phyloP scores from a whole-genome alignment of 2,797 vertebrate genomes.

The Sciurus vulgaris region DNA sequence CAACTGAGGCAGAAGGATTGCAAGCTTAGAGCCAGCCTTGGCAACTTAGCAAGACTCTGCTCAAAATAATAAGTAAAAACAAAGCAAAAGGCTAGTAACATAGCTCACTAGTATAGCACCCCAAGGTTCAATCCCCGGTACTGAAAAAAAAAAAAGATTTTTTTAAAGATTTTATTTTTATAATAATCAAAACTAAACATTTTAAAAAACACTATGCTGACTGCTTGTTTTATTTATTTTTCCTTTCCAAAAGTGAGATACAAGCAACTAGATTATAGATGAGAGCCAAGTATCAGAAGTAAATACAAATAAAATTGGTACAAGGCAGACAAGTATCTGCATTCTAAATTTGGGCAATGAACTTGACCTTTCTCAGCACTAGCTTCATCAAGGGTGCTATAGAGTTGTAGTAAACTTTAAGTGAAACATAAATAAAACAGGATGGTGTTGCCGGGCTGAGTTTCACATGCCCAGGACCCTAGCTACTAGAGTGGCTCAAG shows the following conservation, averaged over 20 bases:
- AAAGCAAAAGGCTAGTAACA: not conserved
- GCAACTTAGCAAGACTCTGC: not conserved
- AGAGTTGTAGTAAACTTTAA: not conserved
- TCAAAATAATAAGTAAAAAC: not conserved
- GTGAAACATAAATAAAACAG: not conserved
- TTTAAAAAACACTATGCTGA: not conserved
- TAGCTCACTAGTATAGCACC: not conserved
- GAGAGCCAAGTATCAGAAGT: not conserved
- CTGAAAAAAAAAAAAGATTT: not conserved
- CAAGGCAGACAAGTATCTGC: not conserved
- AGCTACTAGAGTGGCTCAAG: too few relatives aligned
- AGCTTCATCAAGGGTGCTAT: not conserved
- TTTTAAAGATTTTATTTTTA: slow-evolving; percentile 46
- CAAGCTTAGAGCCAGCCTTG: not conserved
- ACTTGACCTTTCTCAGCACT: not conserved
- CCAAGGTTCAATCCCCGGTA: not conserved
- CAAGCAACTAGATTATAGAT: not conserved
- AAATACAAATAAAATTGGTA: not conserved
- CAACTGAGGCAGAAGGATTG: not conserved
- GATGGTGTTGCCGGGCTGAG: not conserved
- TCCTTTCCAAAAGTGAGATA: not conserved
- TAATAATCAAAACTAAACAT: slow-evolving; percentile 4
- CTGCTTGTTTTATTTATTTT: not conserved
- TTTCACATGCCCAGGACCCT: too few relatives aligned
- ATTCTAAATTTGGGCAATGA: not conserved